Conservation (phyloP, 1,140 invertebrate genomes). For the Polypedilum vanderplanki region DNA sequence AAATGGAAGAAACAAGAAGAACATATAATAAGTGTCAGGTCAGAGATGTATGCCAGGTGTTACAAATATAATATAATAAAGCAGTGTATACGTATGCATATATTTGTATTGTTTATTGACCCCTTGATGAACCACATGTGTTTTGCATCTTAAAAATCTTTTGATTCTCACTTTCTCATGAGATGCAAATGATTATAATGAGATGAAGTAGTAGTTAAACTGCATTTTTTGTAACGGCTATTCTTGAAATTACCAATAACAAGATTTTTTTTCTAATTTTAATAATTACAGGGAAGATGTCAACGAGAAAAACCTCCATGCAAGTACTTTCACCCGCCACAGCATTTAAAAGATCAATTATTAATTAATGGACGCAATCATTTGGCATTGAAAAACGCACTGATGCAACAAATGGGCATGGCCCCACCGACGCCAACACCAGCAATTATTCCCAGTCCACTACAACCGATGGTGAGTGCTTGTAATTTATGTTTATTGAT, state of each 20-base stretch:
- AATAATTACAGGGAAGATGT: constrained; percentile 82
- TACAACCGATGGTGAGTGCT: constrained; percentile 12
- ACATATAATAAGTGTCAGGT: not conserved
- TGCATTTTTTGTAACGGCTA: not conserved
- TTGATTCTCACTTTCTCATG: not conserved
- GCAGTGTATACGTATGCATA: not conserved
- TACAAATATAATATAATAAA: not conserved
- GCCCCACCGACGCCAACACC: constrained; percentile 47
- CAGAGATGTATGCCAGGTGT: constrained; percentile 2
- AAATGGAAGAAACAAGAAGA: constrained; percentile 11
- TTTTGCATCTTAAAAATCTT: not conserved
- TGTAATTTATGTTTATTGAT: not conserved
- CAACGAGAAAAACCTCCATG: constrained; percentile 97
- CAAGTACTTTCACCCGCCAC: constrained; percentile 98
- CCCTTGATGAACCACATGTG: constrained; percentile 4
- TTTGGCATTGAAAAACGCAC: constrained; percentile 87
- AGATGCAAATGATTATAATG: not conserved
- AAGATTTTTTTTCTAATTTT: constrained; percentile 30
- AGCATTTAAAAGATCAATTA: constrained; percentile 96
- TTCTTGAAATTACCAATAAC: not conserved
- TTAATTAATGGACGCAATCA: constrained; percentile 97
- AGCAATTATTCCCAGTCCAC: not conserved
- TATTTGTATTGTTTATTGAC: too few species aligned
- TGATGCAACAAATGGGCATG: constrained; percentile 86
- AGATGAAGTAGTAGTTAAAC: not conserved